Evolutionary conservation across 2,888 invertebrate genomes (phyloP), one percentile per base, ranked within the genome.

Genomic region (Camponotus fellah): DNA sequence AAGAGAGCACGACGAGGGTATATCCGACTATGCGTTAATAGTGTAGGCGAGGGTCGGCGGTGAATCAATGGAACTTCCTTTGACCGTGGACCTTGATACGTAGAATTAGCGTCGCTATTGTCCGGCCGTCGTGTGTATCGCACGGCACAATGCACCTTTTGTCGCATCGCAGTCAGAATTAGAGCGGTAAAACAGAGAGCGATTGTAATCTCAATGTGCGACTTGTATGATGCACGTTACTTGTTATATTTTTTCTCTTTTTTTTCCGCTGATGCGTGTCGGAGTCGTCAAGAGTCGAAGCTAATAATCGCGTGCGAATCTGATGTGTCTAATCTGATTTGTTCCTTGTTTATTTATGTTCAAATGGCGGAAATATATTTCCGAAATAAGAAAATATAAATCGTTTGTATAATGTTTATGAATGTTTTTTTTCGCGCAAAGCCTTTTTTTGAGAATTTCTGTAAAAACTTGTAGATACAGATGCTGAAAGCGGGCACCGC

Each of bases 401-500:
- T 53, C n/a, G 2, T 53, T 53, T 53, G 8, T 53, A n/a, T n/a
- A n/a, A 53, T 62, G 10, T 76, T 53, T 37, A 53, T 21, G 5
- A 26, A 21, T 26, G 2, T 14, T 75, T 10, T 26, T 26, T 26
- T 40, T 53, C 17, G n/a, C 4, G 14, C 9, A n/a, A 14, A 60
- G 17, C 4, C 6, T 10, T 12, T 6, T 46, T 34, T 69, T 10
- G n/a, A 43, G 14, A 17, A 26, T 12, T 37, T n/a, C 4, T 62
- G 12, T 37, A 8, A 8, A 37, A 40, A 46, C 84, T 89, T 91
- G 3, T 86, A 95, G 94, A 96, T 97, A 91, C 96, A 96, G 86
- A 97, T 98, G 97, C 95, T 98, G 91, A 96, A 96, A 84, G 96
- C 96, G 69, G 97, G 97, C 85, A 96, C 97, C 56, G 98, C 98